Conservation (phyloP, 1,140 invertebrate species). For the Drosophila orena region DNA sequence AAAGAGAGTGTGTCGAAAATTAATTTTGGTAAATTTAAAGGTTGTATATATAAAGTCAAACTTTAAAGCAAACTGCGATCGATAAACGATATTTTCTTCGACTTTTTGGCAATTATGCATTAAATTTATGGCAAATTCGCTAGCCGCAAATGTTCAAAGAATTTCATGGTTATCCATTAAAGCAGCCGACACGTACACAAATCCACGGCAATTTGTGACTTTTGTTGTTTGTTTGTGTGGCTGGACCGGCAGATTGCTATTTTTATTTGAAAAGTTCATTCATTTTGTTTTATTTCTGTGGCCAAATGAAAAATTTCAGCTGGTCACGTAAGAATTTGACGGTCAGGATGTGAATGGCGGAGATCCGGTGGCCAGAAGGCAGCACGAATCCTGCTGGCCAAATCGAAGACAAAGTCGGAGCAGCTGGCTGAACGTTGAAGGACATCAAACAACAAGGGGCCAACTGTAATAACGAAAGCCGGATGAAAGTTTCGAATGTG, state of each 20-base stretch:
- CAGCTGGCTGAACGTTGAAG: slow-evolving; percentile 68
- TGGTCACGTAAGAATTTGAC: slow-evolving; percentile 68
- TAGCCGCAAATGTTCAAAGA: slow-evolving; percentile 46
- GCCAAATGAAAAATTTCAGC: slow-evolving; percentile 72
- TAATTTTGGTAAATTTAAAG: neutral
- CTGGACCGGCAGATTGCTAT: slow-evolving; percentile 56
- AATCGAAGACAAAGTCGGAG: slow-evolving; percentile 4
- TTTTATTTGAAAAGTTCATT: slow-evolving; percentile 82
- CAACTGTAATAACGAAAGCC: slow-evolving; percentile 64
- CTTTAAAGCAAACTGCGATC: slow-evolving; percentile 35
- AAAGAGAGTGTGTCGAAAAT: too few species aligned
- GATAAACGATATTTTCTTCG: slow-evolving; percentile 42
- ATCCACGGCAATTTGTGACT: slow-evolving; percentile 53
- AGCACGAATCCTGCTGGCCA: neutral
- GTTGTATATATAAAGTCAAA: too few species aligned
- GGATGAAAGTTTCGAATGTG: slow-evolving; percentile 66
- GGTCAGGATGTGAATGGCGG: slow-evolving; percentile 13
- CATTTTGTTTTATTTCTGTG: slow-evolving; percentile 72
- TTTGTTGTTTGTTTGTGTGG: slow-evolving; percentile 43
- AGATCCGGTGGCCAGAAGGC: slow-evolving; percentile 1
- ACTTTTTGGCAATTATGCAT: slow-evolving; percentile 58
- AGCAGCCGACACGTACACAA: slow-evolving; percentile 55
- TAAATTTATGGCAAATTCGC: slow-evolving; percentile 65
- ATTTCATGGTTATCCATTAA: slow-evolving; percentile 41
- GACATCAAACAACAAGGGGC: slow-evolving; percentile 59